A percentile compares a stretch with the other conserved stretches of the same genome.
Conservation (phyloP, 2,888 invertebrate species). For the Rotaria macrura region DNA sequence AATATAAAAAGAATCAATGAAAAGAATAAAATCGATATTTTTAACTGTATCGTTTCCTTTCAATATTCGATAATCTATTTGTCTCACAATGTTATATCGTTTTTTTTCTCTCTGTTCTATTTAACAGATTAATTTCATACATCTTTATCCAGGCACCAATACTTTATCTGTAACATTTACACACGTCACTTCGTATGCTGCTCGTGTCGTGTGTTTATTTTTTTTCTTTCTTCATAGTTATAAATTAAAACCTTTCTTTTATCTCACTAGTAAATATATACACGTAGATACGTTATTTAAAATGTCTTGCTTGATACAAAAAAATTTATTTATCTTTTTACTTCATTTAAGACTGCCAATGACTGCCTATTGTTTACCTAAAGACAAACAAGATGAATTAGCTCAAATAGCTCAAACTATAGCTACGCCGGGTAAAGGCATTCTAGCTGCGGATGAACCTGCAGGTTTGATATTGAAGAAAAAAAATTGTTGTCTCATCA, state of each 20-base stretch:
- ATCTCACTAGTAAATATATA: too few relatives aligned
- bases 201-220: not conserved
- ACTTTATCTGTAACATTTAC: not conserved
- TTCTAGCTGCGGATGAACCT: conserved; percentile 93
- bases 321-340: too few relatives aligned
- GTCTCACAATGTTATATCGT: too few relatives aligned
- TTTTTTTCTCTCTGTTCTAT: not conserved
- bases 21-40: too few relatives aligned
- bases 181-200: not conserved
- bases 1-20: too few relatives aligned
- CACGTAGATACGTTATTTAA: too few relatives aligned
- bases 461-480: conserved; percentile 61
- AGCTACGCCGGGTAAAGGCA: conserved; percentile 83
- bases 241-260: too few relatives aligned
- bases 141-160: not conserved
- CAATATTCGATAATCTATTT: too few relatives aligned
- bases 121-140: not conserved
- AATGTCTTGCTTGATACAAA: too few relatives aligned
- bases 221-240: not conserved
- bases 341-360: too few relatives aligned
- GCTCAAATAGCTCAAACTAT: conserved; percentile 68
- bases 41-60: too few relatives aligned
- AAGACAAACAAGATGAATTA: conserved; percentile 76
- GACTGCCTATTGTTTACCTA: conserved; percentile 58
- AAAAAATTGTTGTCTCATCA: conserved; percentile 58